Evolutionary conservation across 1,140 invertebrate genomes (phyloP).

Genomic region (Drosophila setifemur): DNA sequence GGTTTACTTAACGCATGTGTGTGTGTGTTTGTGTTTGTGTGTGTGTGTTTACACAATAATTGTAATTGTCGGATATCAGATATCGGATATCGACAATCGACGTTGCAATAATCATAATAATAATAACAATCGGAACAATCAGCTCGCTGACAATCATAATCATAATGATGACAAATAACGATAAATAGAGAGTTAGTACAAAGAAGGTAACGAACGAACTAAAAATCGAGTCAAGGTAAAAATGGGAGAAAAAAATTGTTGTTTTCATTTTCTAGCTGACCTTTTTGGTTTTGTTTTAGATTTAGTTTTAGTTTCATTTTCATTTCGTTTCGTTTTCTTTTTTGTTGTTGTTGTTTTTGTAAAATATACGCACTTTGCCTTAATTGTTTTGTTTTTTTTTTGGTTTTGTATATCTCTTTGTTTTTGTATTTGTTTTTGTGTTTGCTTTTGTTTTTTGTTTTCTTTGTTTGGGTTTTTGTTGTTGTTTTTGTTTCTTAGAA

Average conservation of each 20-base stretch:
- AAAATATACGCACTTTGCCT: constrained; percentile 33
- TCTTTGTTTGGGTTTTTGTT: not conserved
- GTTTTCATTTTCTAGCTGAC: constrained; percentile 15
- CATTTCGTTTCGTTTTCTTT: constrained; percentile 4
- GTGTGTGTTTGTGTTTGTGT: constrained; percentile 17
- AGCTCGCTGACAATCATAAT: not conserved
- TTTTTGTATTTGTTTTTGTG: not conserved
- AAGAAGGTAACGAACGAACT: constrained; percentile 20
- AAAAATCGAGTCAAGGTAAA: constrained; percentile 33
- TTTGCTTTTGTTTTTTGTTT: constrained; percentile 2
- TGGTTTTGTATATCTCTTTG: constrained; percentile 4
- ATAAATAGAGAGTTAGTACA: constrained; percentile 48
- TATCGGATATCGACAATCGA: not conserved
- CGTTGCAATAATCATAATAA: constrained; percentile 28
- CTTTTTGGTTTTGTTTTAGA: constrained; percentile 3
- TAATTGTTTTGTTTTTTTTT: constrained; percentile 15
- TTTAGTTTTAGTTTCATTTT: constrained; percentile 2
- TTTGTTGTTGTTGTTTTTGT: constrained; percentile 10
- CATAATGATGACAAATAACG: constrained; percentile 52
- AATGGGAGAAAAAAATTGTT: constrained; percentile 20
- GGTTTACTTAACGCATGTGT: too few species aligned
- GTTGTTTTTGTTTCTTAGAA: constrained; percentile 19
- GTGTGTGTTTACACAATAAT: constrained; percentile 24
- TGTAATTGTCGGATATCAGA: constrained; percentile 1
- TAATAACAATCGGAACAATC: constrained; percentile 42